These are phyloP conservation scores for Stigmatopora argus DNA, from an alignment of 2,113 vertebrate species.

Conservation along the genomic window DNA sequence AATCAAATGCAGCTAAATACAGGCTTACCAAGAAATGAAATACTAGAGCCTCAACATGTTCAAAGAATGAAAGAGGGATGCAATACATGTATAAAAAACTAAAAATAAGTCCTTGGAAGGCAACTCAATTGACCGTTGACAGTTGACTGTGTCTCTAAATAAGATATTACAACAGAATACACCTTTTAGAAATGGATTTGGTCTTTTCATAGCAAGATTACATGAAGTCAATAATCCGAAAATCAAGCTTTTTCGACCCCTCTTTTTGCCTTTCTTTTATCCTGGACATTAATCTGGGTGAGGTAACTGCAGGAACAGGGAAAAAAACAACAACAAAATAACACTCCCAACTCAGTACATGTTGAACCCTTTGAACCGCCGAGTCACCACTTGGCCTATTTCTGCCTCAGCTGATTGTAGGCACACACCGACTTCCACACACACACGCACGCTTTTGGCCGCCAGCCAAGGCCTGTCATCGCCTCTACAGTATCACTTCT, in stretches of 20 bases:
- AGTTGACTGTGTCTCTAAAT: neutral
- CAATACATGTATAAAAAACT: too few relatives aligned
- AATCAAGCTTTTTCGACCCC: neutral
- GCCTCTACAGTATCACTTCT: constrained; percentile 54
- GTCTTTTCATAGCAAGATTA: neutral
- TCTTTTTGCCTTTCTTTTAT: neutral
- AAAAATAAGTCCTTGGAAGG: too few relatives aligned
- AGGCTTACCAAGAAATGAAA: too few relatives aligned
- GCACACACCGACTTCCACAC: neutral
- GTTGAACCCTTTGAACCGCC: constrained; percentile 54
- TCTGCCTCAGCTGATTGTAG: constrained; percentile 64
- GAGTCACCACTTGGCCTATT: constrained; percentile 62
- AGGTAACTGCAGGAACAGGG: constrained; percentile 9
- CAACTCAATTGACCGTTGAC: too few relatives aligned
- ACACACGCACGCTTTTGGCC: constrained; percentile 41
- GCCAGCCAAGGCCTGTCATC: constrained; percentile 60
- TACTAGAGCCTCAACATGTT: too few relatives aligned
- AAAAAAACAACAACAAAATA: neutral
- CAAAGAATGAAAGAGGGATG: too few relatives aligned
- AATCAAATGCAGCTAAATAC: too few relatives aligned
- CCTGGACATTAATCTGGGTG: neutral
- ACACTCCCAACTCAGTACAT: constrained; percentile 22
- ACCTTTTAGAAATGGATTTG: neutral
- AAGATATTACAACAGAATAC: neutral
- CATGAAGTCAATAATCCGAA: neutral